Percentiles rank a stretch among this genome's conserved stretches.
Evolutionary conservation across 1,140 invertebrate species (phyloP).

Genomic region (Chrysoperla carnea): DNA sequence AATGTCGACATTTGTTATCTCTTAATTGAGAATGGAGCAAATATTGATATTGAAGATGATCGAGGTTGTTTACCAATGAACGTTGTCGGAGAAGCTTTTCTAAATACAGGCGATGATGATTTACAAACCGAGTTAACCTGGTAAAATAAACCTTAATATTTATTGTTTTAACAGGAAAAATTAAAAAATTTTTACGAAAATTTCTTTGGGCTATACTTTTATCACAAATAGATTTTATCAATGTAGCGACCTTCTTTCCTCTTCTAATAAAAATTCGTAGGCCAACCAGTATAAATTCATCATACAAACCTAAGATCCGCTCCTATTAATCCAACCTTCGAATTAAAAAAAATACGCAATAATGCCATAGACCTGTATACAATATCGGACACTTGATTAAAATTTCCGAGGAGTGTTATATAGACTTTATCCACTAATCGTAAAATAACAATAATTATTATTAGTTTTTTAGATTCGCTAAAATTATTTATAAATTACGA

Average conservation of each 20-base stretch:
- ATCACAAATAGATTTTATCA: no score
- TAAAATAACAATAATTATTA: neutral
- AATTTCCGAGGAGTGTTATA: no score
- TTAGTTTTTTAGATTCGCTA: neutral
- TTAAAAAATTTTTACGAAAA: neutral
- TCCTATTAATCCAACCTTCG: no score
- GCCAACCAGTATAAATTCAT: no score
- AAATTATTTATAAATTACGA: neutral
- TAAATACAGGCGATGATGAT: neutral
- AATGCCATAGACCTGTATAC: no score
- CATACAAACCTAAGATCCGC: no score
- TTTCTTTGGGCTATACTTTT: neutral
- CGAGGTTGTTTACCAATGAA: conserved; percentile 26
- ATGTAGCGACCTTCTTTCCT: no score
- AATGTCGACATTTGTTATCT: conserved; percentile 22
- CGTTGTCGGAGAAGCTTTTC: conserved; percentile 19
- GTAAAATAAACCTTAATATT: neutral
- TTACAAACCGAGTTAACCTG: neutral
- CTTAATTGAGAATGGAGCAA: conserved; percentile 24
- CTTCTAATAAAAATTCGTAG: no score
- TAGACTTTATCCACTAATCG: no score
- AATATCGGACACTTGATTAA: no score
- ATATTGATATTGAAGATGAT: conserved; percentile 22
- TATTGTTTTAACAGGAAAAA: neutral
- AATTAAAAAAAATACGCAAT: no score